Percentiles rank a stretch among this genome's conserved stretches.
Conservation (phyloP, 2,113 vertebrate species). For the Bambusicola thoracicus region DNA sequence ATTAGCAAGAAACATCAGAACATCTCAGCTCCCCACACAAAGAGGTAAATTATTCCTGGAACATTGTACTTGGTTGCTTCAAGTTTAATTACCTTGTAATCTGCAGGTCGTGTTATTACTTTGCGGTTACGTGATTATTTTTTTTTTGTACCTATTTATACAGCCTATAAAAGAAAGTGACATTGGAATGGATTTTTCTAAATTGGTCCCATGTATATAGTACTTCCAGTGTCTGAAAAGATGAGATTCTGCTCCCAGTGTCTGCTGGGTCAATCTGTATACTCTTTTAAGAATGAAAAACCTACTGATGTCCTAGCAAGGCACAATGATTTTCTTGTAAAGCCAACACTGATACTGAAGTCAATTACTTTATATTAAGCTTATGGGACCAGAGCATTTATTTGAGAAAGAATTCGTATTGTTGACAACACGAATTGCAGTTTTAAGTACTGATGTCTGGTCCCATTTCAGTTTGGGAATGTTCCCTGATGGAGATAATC, state of each 20-base stretch:
- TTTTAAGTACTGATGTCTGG: neutral
- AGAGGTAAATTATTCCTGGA: constrained; percentile 71
- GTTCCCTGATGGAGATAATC: neutral
- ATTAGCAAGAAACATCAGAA: constrained; percentile 64
- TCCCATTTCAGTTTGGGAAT: neutral
- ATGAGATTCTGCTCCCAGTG: neutral
- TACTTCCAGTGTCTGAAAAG: constrained; percentile 12
- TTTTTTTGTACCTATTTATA: constrained; percentile 48
- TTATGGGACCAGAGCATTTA: neutral
- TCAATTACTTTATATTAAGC: neutral
- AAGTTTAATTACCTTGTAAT: constrained; percentile 76
- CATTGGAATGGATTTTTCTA: constrained; percentile 53
- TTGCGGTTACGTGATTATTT: constrained; percentile 45
- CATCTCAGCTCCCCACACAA: constrained; percentile 40
- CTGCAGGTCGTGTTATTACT: constrained; percentile 61
- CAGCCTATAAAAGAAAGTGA: constrained; percentile 62
- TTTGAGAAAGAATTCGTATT: neutral
- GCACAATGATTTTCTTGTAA: neutral
- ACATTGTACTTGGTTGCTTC: constrained; percentile 61
- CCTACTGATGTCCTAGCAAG: neutral
- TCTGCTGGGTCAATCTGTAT: neutral
- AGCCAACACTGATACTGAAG: neutral
- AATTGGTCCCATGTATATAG: constrained; percentile 37
- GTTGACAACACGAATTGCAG: neutral
- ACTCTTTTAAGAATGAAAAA: constrained; percentile 1